A percentile compares a stretch with the other conserved stretches of the same genome.
These are phyloP conservation scores for Gymnothorax javanicus DNA, from an alignment of 2,797 vertebrate genomes.

Conservation along the genomic window DNA sequence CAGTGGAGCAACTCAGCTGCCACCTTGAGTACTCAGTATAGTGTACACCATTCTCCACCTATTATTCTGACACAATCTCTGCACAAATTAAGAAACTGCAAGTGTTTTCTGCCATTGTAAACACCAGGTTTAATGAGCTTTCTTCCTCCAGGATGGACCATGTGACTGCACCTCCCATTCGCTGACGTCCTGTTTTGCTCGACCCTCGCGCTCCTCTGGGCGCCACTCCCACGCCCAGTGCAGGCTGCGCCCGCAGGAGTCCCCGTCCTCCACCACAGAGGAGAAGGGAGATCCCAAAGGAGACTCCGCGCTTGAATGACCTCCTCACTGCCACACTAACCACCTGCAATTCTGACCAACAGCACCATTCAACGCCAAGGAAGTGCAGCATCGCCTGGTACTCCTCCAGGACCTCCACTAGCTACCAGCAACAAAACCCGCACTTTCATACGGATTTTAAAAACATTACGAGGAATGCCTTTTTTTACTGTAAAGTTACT, in stretches of 20 bases:
- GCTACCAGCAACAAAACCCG: slow-evolving; percentile 58
- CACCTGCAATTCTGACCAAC: slow-evolving; percentile 35
- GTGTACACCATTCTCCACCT: background rate
- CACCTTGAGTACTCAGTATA: background rate
- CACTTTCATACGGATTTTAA: slow-evolving; percentile 9
- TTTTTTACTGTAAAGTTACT: slow-evolving; percentile 19
- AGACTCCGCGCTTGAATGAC: slow-evolving; percentile 72
- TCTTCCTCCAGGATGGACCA: slow-evolving; percentile 75
- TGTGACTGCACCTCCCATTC: slow-evolving; percentile 90
- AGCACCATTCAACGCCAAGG: slow-evolving; percentile 61
- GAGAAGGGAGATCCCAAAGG: slow-evolving; percentile 79
- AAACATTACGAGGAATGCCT: slow-evolving; percentile 14
- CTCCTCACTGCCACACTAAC: slow-evolving; percentile 42
- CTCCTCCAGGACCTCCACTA: slow-evolving; percentile 37
- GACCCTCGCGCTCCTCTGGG: slow-evolving; percentile 77
- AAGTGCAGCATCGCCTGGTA: slow-evolving; percentile 36
- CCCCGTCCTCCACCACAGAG: slow-evolving; percentile 69
- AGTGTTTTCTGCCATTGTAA: background rate
- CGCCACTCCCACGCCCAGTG: slow-evolving; percentile 87
- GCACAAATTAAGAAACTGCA: background rate
- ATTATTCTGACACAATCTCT: slow-evolving; percentile 16
- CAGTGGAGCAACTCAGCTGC: background rate
- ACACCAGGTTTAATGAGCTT: background rate
- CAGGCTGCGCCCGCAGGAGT: slow-evolving; percentile 80
- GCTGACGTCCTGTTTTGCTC: slow-evolving; percentile 78